Percentiles rank a stretch among this genome's conserved stretches.
phyloP scores from a whole-genome alignment of 1,140 invertebrate species.

The Neotoxoptera formosana region DNA sequence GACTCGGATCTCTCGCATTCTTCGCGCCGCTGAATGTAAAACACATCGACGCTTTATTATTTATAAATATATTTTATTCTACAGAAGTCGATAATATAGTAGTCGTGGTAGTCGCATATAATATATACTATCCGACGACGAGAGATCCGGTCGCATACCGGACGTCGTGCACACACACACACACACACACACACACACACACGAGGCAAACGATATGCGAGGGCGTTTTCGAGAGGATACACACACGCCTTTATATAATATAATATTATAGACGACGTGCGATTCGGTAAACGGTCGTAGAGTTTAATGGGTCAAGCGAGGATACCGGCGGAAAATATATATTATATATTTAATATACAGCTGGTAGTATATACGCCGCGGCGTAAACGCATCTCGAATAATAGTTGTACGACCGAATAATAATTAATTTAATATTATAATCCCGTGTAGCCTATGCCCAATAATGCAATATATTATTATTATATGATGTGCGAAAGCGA shows the following conservation, averaged over 20 bases:
- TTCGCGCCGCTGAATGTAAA: not conserved
- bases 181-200: not conserved
- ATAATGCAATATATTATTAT: not conserved
- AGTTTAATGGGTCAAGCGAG: not conserved
- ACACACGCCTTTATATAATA: not conserved
- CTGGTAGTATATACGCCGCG: no score
- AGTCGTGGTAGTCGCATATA: no score
- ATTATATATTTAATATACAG: no score
- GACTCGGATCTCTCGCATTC: not conserved
- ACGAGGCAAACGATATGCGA: not conserved
- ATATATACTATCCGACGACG: not conserved
- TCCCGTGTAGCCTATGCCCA: not conserved
- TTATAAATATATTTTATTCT: not conserved
- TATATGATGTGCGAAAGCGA: not conserved
- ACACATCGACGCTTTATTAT: not conserved
- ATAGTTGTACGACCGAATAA: not conserved
- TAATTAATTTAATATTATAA: not conserved
- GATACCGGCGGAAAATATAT: not conserved
- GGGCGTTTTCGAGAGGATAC: not conserved
- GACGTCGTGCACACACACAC: not conserved
- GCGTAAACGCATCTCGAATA: not conserved
- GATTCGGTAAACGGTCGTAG: not conserved
- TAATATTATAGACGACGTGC: not conserved
- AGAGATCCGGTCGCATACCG: not conserved
- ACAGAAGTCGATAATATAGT: not conserved